phyloP scores from a whole-genome alignment of 2,113 vertebrate genomes.

The Hylia prasina region DNA sequence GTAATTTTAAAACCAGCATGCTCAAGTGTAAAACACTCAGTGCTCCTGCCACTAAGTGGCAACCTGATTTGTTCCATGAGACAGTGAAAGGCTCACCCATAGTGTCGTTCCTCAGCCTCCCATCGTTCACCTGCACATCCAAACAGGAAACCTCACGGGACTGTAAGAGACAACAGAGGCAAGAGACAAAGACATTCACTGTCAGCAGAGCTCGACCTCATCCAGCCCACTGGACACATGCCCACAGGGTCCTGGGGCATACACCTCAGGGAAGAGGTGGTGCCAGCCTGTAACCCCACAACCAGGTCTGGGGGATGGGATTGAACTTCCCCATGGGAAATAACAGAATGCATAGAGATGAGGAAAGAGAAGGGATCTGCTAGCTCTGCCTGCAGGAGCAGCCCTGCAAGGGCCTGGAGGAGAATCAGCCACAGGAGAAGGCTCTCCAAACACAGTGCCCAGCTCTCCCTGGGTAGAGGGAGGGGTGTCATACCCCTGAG shows the following conservation, averaged over 20 bases:
- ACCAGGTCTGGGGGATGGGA: not conserved
- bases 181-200: not conserved
- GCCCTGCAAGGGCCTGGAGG: too few relatives aligned
- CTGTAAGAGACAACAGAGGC: constrained; percentile 33
- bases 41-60: not conserved
- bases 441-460: not conserved
- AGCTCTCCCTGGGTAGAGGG: fast-evolving
- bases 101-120: constrained; percentile 17
- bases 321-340: not conserved
- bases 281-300: not conserved
- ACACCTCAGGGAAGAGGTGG: fast-evolving
- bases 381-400: fast-evolving
- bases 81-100: not conserved
- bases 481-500: not conserved
- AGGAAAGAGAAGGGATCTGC: not conserved
- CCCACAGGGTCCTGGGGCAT: fast-evolving
- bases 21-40: not conserved
- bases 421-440: not conserved
- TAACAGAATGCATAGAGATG: not conserved
- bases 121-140: constrained; percentile 55
- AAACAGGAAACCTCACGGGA: constrained; percentile 72
- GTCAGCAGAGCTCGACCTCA: not conserved
- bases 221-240: fast-evolving
- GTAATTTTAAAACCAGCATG: not conserved
- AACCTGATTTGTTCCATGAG: fast-evolving